Conservation (phyloP, 2,888 invertebrate genomes). For the Lasioglossum morio region DNA sequence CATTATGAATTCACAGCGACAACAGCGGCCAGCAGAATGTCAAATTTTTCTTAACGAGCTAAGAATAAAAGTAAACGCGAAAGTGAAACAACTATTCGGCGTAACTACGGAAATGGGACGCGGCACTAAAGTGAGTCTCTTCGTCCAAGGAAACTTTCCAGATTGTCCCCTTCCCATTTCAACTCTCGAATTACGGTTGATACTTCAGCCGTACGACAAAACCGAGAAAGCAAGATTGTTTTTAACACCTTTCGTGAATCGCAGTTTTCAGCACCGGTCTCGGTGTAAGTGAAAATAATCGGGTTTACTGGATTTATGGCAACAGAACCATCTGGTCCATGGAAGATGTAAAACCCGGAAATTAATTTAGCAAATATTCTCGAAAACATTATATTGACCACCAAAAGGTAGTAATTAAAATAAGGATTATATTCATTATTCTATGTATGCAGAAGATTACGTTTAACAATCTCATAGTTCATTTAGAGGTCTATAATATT, state of each 20-base stretch:
- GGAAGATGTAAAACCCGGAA: neutral
- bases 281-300: neutral
- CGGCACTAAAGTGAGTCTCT: constrained; percentile 25
- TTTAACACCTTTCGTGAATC: neutral
- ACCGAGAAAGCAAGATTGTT: constrained; percentile 18
- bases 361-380: neutral
- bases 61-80: constrained; percentile 21
- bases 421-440: neutral
- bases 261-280: neutral
- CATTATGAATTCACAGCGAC: constrained; percentile 20
- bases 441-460: neutral
- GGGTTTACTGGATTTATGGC: neutral
- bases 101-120: constrained; percentile 30
- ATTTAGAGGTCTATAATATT: too few relatives aligned
- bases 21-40: constrained; percentile 2
- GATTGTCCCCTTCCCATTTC: constrained; percentile 27
- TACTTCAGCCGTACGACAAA: constrained; percentile 48
- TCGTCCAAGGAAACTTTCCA: constrained; percentile 46
- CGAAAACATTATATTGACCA: neutral
- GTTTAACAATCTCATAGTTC: neutral
- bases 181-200: constrained; percentile 55
- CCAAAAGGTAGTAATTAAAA: neutral
- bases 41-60: constrained; percentile 29
- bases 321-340: neutral
- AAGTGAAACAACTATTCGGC: constrained; percentile 22